These are phyloP conservation scores for Tenthredo livida DNA, from an alignment of 2,888 invertebrate genomes.

Conservation along the genomic window DNA sequence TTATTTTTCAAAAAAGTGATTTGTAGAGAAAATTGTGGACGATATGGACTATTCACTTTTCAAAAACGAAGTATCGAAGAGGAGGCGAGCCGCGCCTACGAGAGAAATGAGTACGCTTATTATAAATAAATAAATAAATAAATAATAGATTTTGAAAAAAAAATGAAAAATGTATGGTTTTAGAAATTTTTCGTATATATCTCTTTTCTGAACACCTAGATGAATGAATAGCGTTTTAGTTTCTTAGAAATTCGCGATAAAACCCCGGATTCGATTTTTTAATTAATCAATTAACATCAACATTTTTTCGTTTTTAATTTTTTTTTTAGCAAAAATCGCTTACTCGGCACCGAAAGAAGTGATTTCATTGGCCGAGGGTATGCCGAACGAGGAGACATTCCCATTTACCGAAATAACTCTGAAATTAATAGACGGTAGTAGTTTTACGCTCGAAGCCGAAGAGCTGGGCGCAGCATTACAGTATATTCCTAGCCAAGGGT, in stretches of 20 bases:
- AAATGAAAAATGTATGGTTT: neutral
- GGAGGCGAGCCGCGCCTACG: constrained; percentile 79
- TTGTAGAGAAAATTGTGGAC: neutral
- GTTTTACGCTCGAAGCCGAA: constrained; percentile 80
- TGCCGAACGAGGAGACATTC: constrained; percentile 87
- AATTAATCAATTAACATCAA: too few relatives aligned
- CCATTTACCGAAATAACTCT: constrained; percentile 84
- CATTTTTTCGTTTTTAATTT: too few relatives aligned
- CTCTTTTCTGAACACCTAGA: too few relatives aligned
- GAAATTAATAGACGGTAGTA: constrained; percentile 80
- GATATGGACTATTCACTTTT: constrained; percentile 79
- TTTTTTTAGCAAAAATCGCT: constrained; percentile 78
- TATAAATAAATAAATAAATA: neutral
- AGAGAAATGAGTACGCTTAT: constrained; percentile 80
- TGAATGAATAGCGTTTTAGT: too few relatives aligned
- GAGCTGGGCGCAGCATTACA: constrained; percentile 85
- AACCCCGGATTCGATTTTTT: too few relatives aligned
- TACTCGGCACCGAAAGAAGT: constrained; percentile 79
- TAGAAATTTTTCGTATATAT: too few relatives aligned
- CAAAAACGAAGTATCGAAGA: constrained; percentile 77
- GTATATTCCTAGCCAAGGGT: constrained; percentile 88
- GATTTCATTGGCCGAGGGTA: constrained; percentile 86
- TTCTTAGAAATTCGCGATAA: too few relatives aligned
- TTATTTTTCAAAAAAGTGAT: too few relatives aligned
- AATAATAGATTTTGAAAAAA: neutral